Conservation (phyloP, 2,797 vertebrate species). For the Syncerus caffer region DNA sequence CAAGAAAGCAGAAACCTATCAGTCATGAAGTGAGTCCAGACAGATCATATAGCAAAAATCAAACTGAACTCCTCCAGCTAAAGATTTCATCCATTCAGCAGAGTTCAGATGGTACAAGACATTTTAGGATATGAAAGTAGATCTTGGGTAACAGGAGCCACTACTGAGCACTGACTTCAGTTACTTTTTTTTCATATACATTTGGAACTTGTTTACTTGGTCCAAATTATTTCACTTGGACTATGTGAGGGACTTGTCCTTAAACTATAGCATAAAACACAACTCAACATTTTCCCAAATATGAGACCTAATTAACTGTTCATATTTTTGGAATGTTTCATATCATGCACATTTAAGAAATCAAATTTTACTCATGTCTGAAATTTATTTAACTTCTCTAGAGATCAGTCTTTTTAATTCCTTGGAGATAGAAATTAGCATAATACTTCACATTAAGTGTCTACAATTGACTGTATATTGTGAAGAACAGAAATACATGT, state of each 20-base stretch:
- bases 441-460: neutral
- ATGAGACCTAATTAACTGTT: neutral
- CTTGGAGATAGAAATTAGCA: neutral
- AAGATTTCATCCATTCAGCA: neutral
- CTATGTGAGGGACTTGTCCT: neutral
- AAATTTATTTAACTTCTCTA: conserved; percentile 1
- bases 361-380: neutral
- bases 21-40: neutral
- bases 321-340: neutral
- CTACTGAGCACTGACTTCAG: neutral
- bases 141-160: fast-evolving
- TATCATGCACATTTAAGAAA: neutral
- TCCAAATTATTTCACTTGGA: neutral
- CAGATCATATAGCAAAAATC: neutral
- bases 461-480: neutral
- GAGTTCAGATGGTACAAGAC: too few relatives aligned
- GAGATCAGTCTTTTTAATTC: neutral
- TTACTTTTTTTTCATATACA: neutral
- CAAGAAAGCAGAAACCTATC: neutral
- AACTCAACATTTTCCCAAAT: neutral
- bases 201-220: neutral
- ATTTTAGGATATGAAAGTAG: neutral
- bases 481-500: neutral
- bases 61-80: neutral
- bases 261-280: neutral